Evolutionary conservation across 1,140 invertebrate species (phyloP).

Genomic region (Manduca sexta): DNA sequence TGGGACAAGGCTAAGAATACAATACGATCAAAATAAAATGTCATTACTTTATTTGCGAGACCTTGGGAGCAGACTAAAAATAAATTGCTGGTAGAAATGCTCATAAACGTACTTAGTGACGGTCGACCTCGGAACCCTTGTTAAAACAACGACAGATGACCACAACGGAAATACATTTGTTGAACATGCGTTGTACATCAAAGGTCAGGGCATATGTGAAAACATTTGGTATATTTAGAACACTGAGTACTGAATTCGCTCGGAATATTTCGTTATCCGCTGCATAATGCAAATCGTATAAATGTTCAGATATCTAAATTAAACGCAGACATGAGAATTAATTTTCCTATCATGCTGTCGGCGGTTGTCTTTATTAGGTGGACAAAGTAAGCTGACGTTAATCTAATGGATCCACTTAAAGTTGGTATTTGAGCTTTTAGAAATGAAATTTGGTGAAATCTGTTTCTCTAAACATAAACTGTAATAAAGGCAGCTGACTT

Average conservation of each 20-base stretch:
- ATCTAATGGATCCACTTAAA: too few relatives aligned
- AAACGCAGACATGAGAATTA: not conserved
- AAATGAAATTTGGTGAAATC: too few relatives aligned
- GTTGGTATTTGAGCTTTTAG: too few relatives aligned
- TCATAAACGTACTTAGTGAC: constrained; percentile 9
- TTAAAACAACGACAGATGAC: constrained; percentile 29
- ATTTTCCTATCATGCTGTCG: too few relatives aligned
- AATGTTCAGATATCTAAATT: not conserved
- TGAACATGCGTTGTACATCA: constrained; percentile 19
- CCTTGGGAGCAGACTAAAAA: constrained; percentile 11
- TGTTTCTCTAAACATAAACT: too few relatives aligned
- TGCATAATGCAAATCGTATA: constrained; percentile 13
- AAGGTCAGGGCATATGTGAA: constrained; percentile 27
- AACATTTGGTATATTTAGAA: constrained; percentile 20
- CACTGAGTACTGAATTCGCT: constrained; percentile 5
- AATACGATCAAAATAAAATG: constrained; percentile 11
- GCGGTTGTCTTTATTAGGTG: too few relatives aligned
- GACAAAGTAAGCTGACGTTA: too few relatives aligned
- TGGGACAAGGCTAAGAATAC: constrained; percentile 2
- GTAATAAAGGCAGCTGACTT: too few relatives aligned
- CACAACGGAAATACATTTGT: constrained; percentile 30
- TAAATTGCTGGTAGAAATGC: constrained; percentile 10
- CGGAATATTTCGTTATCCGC: constrained; percentile 5
- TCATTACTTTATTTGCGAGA: constrained; percentile 9
- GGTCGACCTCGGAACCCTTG: constrained; percentile 17